Conservation (phyloP, 1,140 invertebrate genomes). For the Pissodes strobi region DNA sequence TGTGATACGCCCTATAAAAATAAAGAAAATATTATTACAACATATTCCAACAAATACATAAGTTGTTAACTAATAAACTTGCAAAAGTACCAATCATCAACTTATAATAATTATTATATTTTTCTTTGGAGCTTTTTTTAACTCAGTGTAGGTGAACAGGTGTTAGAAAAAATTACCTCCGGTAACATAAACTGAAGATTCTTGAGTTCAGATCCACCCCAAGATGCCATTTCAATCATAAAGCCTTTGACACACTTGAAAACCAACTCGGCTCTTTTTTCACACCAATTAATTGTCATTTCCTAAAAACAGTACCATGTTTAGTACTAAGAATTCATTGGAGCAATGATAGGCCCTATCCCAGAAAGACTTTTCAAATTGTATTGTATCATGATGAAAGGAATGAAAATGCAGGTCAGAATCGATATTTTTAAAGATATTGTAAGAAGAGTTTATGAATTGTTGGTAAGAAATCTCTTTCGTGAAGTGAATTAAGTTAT, state of each 20-base stretch:
- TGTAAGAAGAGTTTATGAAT: no score
- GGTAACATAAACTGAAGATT: slow-evolving; percentile 86
- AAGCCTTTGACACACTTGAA: slow-evolving; percentile 99
- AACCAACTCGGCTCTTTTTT: slow-evolving; percentile 92
- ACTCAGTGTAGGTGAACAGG: neutral
- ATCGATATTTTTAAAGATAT: no score
- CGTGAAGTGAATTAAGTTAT: no score
- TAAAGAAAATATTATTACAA: slow-evolving; percentile 31
- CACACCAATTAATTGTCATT: slow-evolving; percentile 96
- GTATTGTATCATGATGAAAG: no score
- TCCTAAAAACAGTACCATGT: no score
- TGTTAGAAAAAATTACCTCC: slow-evolving; percentile 59
- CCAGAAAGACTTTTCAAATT: no score
- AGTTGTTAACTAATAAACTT: no score
- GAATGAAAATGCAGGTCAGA: no score
- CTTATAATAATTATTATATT: neutral
- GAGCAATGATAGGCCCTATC: no score
- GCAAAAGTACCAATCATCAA: neutral
- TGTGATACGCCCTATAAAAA: slow-evolving; percentile 78
- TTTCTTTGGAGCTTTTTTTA: neutral
- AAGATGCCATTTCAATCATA: slow-evolving; percentile 96
- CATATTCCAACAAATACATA: no score
- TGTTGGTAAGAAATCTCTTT: no score
- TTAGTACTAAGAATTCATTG: no score
- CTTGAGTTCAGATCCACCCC: slow-evolving; percentile 87